phyloP scores from a whole-genome alignment of 2,113 vertebrate genomes.

The Geococcyx californianus region DNA sequence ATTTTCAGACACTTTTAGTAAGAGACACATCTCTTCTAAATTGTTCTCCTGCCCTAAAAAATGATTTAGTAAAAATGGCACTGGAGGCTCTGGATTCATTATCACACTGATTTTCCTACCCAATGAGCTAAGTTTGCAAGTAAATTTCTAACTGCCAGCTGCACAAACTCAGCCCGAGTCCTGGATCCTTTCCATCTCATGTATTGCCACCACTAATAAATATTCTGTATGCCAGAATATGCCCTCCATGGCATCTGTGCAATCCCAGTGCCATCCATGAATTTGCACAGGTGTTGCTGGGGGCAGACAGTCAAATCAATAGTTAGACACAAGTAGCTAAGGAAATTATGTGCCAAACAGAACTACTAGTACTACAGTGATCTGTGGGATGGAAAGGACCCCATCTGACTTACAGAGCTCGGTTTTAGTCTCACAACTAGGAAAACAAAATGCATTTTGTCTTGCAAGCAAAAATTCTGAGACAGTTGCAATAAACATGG shows the following conservation, averaged over 20 bases:
- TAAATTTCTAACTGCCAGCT: conserved; percentile 69
- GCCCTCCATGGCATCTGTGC: conserved; percentile 46
- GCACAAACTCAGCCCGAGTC: conserved; percentile 62
- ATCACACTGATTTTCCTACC: conserved; percentile 58
- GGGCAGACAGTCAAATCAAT: not conserved
- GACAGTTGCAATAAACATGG: accelerated
- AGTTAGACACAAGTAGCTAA: conserved; percentile 11
- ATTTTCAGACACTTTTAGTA: conserved; percentile 35
- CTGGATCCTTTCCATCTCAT: conserved; percentile 67
- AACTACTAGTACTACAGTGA: not conserved
- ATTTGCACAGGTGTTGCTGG: conserved; percentile 54
- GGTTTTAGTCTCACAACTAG: not conserved
- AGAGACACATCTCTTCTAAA: not conserved
- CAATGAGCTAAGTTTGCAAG: conserved; percentile 52
- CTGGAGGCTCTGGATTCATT: conserved; percentile 23
- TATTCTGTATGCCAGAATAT: conserved; percentile 37
- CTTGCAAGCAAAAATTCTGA: not conserved
- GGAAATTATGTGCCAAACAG: not conserved
- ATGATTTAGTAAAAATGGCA: conserved; percentile 35
- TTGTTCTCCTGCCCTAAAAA: conserved; percentile 10
- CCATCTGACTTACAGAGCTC: not conserved
- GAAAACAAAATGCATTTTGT: not conserved
- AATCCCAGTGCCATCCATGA: conserved; percentile 13
- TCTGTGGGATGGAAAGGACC: not conserved
- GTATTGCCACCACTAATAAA: conserved; percentile 66